Evolutionary conservation across 2,888 invertebrate species (phyloP), one percentile per base, ranked within the genome.

Genomic region (Nebria salina): DNA sequence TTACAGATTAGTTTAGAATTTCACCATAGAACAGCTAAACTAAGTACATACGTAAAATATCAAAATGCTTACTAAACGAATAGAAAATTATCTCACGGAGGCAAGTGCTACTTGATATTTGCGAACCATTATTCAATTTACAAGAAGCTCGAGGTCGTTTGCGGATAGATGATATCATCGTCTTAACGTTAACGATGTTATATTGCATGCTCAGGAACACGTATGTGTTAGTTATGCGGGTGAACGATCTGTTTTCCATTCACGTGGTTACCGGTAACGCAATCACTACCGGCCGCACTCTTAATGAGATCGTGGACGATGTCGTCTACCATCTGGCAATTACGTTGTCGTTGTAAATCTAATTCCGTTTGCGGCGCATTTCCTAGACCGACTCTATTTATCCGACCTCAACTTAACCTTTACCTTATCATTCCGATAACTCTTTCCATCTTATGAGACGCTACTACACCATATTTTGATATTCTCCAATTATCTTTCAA

Each of bases 291-390:
- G 73, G 81, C 76, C 72, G 81, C 76, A 81, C 81, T 76, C 76
- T 66, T 72, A 81, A 76, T 81, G 76, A 76, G 72, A 76, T 76
- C 76, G 81, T 41, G 75, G 75, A 43, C 74, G 64, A 73, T 72
- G 42, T 15, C 72, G 26, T 70, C 70, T 15, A n/a, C 72, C 75
- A 70, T 42, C 75, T 81, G 72, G 72, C 81, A 81, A 81, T 81
- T 81, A 81, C 81, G 76, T 72, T 76, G 81, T 76, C 81, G 81
- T 76, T 72, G 73, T 66, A 81, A 81, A 81, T 73, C 76, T 76
- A 81, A 81, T 81, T 81, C 81, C 81, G 76, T 76, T 72, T 80
- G 80, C 70, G 68, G 80, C 66, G 66, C 76, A 34, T 70, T 34
- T 70, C 70, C 13, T 70, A 70, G 70, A 70, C 20, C 70, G 42